Conservation (phyloP, 2,113 vertebrate species). For the Hucho hucho region DNA sequence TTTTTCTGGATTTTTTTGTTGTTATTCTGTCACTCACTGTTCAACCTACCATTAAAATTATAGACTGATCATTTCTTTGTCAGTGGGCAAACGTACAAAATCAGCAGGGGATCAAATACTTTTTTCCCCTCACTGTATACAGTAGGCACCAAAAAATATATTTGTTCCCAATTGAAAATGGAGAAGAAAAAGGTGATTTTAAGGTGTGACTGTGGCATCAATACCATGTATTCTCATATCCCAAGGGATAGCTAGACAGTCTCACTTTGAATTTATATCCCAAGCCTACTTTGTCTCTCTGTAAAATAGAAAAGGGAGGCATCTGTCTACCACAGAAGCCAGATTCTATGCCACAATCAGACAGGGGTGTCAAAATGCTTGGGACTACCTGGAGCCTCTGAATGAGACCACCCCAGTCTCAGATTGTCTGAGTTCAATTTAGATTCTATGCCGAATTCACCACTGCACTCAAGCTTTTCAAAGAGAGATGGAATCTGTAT, state of each 20-base stretch:
- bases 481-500: background rate
- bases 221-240: conserved; percentile 25
- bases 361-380: conserved; percentile 14
- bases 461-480: background rate
- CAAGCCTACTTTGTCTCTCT: conserved; percentile 13
- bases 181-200: background rate
- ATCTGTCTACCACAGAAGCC: conserved; percentile 48
- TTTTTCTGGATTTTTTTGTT: too few relatives aligned
- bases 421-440: conserved; percentile 23
- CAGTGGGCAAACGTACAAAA: too few relatives aligned
- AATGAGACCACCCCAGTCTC: conserved; percentile 36
- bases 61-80: too few relatives aligned
- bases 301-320: conserved; percentile 47
- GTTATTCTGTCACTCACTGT: too few relatives aligned
- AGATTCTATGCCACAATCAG: conserved; percentile 23
- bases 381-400: background rate
- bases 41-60: too few relatives aligned
- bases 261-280: conserved; percentile 43
- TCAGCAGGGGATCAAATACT: too few relatives aligned
- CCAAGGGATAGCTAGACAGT: conserved; percentile 36
- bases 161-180: too few relatives aligned
- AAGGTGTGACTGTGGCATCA: background rate
- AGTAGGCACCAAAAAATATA: too few relatives aligned
- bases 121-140: too few relatives aligned
- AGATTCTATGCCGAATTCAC: background rate